phyloP scores from a whole-genome alignment of 1,140 invertebrate genomes.

The Megathymus violae region DNA sequence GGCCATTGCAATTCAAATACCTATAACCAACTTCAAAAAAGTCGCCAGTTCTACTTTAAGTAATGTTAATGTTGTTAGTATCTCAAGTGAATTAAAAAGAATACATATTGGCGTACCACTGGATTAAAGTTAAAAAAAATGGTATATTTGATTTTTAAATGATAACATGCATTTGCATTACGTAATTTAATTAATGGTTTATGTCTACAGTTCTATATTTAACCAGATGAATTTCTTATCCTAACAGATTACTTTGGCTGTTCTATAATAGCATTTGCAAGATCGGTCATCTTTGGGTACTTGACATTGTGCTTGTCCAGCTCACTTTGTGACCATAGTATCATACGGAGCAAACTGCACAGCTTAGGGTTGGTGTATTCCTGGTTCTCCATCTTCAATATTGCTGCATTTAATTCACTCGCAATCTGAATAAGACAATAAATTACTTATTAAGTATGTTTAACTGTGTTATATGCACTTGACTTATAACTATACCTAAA shows the following conservation, averaged over 20 bases:
- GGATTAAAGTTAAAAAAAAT: background rate
- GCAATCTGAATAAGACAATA: conserved; percentile 89
- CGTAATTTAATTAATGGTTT: background rate
- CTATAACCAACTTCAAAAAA: too few relatives aligned
- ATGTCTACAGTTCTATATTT: conserved; percentile 10
- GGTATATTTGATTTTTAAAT: background rate
- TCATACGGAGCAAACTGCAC: conserved; percentile 95
- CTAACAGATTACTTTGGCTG: conserved; percentile 85
- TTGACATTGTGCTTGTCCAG: conserved; percentile 96
- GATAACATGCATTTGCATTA: background rate
- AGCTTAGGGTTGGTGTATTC: conserved; percentile 95
- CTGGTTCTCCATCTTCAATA: conserved; percentile 95
- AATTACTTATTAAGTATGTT: too few relatives aligned
- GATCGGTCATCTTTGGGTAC: conserved; percentile 96
- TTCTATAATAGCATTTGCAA: conserved; percentile 92
- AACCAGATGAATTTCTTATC: conserved; percentile 21
- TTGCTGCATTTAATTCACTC: conserved; percentile 98
- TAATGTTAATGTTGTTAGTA: too few relatives aligned
- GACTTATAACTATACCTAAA: too few relatives aligned
- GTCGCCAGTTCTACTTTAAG: too few relatives aligned
- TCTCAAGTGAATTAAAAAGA: too few relatives aligned
- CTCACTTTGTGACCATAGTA: conserved; percentile 97
- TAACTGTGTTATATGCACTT: too few relatives aligned
- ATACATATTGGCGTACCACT: too few relatives aligned
- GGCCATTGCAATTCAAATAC: too few relatives aligned